Percentiles rank a stretch among this genome's conserved stretches.
phyloP scores from a whole-genome alignment of 2,797 vertebrate species.

The Melanotaenia pygmaea region DNA sequence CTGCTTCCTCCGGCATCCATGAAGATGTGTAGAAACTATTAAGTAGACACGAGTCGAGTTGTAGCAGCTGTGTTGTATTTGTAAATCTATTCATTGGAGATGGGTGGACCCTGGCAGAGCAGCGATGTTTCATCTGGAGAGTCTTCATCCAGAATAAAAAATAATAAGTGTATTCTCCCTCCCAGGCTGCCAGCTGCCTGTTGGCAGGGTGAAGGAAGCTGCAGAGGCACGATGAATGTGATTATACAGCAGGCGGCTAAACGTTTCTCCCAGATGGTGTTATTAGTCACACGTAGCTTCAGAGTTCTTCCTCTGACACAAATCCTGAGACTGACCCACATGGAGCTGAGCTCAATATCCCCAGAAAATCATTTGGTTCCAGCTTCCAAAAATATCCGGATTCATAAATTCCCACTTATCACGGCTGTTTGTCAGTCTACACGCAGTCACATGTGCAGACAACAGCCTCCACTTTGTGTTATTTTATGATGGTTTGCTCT shows the following conservation, averaged over 20 bases:
- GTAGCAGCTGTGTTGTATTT: too few relatives aligned
- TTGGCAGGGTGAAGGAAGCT: slow-evolving; percentile 12
- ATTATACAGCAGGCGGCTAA: slow-evolving; percentile 39
- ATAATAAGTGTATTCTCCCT: neutral
- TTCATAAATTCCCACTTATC: slow-evolving; percentile 15
- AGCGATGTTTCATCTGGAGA: neutral
- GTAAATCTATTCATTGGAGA: too few relatives aligned
- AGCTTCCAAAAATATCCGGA: slow-evolving; percentile 38
- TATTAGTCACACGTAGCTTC: slow-evolving; percentile 47
- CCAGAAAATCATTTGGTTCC: slow-evolving; percentile 26
- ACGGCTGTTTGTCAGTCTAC: neutral
- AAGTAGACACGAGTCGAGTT: too few relatives aligned
- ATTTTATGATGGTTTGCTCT: neutral
- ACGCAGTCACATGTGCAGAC: too few relatives aligned
- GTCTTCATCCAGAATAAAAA: neutral
- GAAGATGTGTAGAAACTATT: too few relatives aligned
- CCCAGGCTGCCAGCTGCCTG: neutral
- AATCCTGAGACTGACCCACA: slow-evolving; percentile 36
- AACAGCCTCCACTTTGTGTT: neutral
- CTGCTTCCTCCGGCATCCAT: too few relatives aligned
- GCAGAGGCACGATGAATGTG: slow-evolving; percentile 21
- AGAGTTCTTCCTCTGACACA: slow-evolving; percentile 41
- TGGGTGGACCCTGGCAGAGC: neutral
- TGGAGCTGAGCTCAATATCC: slow-evolving; percentile 37
- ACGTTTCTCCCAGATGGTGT: slow-evolving; percentile 53